Evolutionary conservation across 2,113 vertebrate species (phyloP).

Genomic region (Antennarius striatus): DNA sequence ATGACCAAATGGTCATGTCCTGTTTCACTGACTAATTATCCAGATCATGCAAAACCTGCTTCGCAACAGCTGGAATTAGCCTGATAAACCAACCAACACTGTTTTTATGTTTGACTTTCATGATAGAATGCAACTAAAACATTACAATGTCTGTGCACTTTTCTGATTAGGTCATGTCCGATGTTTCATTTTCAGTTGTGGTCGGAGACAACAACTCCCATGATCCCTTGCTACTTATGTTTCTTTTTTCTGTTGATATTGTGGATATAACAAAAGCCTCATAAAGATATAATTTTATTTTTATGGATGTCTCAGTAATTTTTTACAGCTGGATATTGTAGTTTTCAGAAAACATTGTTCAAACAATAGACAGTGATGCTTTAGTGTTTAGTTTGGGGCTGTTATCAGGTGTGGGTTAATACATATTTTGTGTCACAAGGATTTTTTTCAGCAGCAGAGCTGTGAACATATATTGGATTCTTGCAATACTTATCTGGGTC

Average conservation of each 20-base stretch:
- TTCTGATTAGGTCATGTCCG: no score
- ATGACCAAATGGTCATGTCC: slow-evolving; percentile 1
- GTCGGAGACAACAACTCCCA: no score
- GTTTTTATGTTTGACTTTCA: no score
- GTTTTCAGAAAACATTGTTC: neutral
- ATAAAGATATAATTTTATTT: neutral
- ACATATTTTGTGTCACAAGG: no score
- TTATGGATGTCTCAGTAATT: neutral
- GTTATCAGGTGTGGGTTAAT: no score
- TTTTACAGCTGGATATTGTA: neutral
- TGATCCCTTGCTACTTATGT: no score
- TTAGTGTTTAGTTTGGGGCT: neutral
- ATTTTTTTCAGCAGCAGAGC: no score
- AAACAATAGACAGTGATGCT: neutral
- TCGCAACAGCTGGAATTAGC: slow-evolving; percentile 34
- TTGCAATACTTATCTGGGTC: no score
- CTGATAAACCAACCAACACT: slow-evolving; percentile 17
- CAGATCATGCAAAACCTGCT: slow-evolving; percentile 1
- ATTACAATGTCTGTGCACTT: no score
- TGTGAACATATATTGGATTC: no score
- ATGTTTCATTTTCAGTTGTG: neutral
- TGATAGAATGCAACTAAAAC: neutral
- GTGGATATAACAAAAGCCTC: no score
- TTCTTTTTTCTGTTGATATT: no score
- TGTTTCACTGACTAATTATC: neutral